Percentiles rank a stretch among this genome's conserved stretches.
Conservation (phyloP, 2,888 invertebrate species). For the Chaetogeoica ovagalla region DNA sequence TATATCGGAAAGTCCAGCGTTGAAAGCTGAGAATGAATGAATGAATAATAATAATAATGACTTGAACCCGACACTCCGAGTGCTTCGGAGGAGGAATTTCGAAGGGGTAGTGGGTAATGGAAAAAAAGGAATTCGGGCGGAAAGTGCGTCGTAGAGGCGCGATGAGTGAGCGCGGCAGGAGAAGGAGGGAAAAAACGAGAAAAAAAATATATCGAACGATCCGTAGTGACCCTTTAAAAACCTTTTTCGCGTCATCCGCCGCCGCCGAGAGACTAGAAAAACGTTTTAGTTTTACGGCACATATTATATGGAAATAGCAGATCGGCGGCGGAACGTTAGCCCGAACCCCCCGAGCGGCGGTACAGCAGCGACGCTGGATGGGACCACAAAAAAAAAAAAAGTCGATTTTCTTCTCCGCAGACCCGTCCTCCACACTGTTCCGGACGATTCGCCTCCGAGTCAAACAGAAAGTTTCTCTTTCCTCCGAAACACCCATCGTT, state of each 20-base stretch:
- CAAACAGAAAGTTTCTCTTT: no score
- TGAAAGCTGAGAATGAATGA: no score
- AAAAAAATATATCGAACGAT: slow-evolving; percentile 31
- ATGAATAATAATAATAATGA: no score
- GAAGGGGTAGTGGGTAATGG: no score
- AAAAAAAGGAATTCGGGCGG: neutral
- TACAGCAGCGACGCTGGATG: no score
- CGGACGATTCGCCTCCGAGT: no score
- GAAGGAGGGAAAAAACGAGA: neutral
- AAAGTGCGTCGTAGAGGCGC: neutral
- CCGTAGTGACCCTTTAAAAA: slow-evolving; percentile 46
- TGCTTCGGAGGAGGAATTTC: neutral
- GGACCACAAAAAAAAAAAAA: no score
- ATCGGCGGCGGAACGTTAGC: neutral
- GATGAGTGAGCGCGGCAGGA: neutral
- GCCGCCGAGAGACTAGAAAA: slow-evolving; percentile 50
- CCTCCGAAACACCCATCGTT: no score
- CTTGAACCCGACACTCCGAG: slow-evolving; percentile 9
- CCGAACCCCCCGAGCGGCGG: no score
- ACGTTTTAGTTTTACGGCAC: slow-evolving; percentile 49
- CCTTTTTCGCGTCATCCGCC: slow-evolving; percentile 46
- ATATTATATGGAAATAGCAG: slow-evolving; percentile 41
- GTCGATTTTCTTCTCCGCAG: no score
- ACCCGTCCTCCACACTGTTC: no score
- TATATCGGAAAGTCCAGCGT: no score